Conservation (phyloP, 2,113 vertebrate species). For the Meles meles region DNA sequence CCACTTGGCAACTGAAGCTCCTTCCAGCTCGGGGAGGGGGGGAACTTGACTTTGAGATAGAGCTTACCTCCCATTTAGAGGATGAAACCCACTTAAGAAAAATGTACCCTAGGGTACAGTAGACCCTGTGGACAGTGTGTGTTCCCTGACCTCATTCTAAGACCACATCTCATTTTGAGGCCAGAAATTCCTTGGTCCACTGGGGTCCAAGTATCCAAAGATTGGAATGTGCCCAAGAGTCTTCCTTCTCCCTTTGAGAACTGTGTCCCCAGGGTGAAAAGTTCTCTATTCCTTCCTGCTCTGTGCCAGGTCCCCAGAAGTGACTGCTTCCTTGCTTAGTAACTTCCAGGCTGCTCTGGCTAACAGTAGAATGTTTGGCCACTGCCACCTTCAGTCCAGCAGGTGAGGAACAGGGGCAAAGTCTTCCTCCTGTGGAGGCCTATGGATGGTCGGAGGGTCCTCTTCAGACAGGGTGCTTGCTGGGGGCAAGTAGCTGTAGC, state of each 20-base stretch:
- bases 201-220: not conserved
- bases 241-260: too few species aligned
- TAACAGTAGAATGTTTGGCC: not conserved
- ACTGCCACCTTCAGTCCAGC: not conserved
- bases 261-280: not conserved
- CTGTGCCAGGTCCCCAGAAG: not conserved
- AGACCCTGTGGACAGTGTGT: not conserved
- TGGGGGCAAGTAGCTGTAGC: accelerated
- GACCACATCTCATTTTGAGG: not conserved
- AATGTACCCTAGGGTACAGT: accelerated
- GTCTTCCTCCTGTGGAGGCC: not conserved
- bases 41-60: not conserved
- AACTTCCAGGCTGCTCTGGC: too few species aligned
- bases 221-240: not conserved
- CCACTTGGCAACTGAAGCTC: not conserved
- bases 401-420: not conserved
- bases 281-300: too few species aligned
- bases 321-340: not conserved
- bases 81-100: not conserved
- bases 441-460: accelerated
- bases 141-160: not conserved
- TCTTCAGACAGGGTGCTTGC: accelerated
- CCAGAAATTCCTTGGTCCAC: not conserved
- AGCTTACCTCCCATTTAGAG: not conserved
- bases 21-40: too few species aligned